Percentiles rank a stretch among this genome's conserved stretches.
Conservation (phyloP, 2,797 vertebrate genomes). For the Hylomyscus alleni region DNA sequence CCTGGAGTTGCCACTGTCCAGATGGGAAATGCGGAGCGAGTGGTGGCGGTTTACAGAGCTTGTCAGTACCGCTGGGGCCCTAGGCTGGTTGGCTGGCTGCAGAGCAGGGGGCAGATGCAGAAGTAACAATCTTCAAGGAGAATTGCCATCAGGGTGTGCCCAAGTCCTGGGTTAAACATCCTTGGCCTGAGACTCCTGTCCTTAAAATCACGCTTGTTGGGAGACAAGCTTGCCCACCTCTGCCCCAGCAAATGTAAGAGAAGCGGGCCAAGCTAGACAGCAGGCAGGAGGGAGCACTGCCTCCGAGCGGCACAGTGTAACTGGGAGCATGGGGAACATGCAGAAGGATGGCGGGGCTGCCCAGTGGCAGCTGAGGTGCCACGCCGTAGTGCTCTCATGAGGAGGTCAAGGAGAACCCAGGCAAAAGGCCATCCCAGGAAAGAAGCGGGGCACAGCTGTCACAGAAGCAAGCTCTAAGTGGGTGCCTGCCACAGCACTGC, state of each 20-base stretch:
- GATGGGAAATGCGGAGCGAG: conserved; percentile 80
- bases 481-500: fast-evolving
- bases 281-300: background rate
- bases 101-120: background rate
- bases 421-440: background rate
- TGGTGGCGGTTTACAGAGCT: background rate
- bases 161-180: background rate
- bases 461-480: background rate
- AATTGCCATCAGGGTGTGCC: background rate
- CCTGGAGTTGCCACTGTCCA: conserved; percentile 92
- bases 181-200: background rate
- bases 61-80: background rate
- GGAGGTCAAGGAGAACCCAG: background rate
- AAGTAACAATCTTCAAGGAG: background rate
- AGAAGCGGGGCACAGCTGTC: background rate
- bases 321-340: background rate
- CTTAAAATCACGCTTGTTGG: background rate
- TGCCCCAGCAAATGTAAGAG: background rate
- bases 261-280: conserved; percentile 49
- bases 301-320: background rate
- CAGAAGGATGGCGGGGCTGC: background rate
- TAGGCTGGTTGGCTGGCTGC: background rate
- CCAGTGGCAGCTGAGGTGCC: fast-evolving
- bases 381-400: fast-evolving
- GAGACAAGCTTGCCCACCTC: background rate